Conservation (phyloP, 2,888 invertebrate species). For the Amphipoea oculea region DNA sequence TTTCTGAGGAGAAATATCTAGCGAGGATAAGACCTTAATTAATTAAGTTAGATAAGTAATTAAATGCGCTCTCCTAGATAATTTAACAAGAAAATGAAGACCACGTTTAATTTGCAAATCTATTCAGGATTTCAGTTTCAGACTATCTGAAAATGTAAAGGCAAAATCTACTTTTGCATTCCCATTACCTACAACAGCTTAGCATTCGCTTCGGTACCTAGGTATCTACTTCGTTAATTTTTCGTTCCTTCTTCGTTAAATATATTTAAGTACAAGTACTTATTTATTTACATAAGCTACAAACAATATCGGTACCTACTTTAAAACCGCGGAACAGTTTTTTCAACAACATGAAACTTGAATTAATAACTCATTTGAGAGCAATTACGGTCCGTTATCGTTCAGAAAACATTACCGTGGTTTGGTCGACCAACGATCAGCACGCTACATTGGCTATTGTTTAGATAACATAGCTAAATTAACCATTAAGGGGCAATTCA, state of each 20-base stretch:
- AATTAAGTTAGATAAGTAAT: conserved; percentile 3
- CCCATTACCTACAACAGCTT: not conserved
- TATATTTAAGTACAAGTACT: not conserved
- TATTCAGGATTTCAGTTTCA: conserved; percentile 10
- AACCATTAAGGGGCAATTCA: not conserved
- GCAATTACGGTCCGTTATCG: conserved; percentile 22
- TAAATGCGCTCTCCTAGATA: not conserved
- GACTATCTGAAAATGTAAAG: not conserved
- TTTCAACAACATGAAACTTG: conserved; percentile 39
- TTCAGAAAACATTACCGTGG: not conserved
- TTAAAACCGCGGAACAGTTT: conserved; percentile 20
- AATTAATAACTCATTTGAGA: conserved; percentile 56
- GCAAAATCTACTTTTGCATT: not conserved
- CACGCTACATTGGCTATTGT: conserved; percentile 24
- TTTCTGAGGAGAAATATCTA: not conserved
- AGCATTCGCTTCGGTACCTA: not conserved
- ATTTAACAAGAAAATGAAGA: conserved; percentile 10
- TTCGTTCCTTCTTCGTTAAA: not conserved
- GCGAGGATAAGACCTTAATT: not conserved
- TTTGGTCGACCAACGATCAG: not conserved
- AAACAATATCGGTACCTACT: not conserved
- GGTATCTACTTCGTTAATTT: not conserved
- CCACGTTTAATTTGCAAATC: conserved; percentile 10
- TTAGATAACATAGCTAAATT: conserved; percentile 22
- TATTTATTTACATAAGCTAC: not conserved